Evolutionary conservation across 2,113 vertebrate genomes (phyloP).

Genomic region (Scalopus aquaticus): DNA sequence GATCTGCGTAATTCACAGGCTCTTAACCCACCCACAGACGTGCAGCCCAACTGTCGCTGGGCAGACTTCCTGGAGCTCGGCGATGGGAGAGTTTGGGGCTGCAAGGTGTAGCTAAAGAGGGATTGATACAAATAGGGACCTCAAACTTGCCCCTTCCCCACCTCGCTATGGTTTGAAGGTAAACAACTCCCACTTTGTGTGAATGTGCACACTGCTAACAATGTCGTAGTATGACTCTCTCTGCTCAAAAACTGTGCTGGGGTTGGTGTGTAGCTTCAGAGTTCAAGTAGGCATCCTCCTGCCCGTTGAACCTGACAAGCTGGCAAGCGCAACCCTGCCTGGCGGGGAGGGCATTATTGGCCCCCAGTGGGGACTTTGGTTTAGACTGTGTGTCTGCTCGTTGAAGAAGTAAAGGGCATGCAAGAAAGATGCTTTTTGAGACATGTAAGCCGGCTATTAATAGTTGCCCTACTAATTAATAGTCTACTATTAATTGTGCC

Average conservation of each 20-base stretch:
- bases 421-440: not conserved
- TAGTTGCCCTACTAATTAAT: too few species aligned
- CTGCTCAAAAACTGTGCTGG: not conserved
- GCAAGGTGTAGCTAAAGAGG: not conserved
- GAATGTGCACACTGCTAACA: not conserved
- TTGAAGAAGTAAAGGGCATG: not conserved
- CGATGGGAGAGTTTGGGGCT: not conserved
- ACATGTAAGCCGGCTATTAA: not conserved
- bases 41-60: conserved; percentile 59
- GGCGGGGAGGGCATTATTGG: not conserved
- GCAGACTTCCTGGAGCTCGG: not conserved
- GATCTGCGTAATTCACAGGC: conserved; percentile 71
- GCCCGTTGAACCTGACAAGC: not conserved
- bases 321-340: not conserved
- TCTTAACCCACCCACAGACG: conserved; percentile 66
- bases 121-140: not conserved
- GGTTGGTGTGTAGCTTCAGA: not conserved
- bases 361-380: not conserved
- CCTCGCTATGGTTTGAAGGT: not conserved
- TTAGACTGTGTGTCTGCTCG: not conserved
- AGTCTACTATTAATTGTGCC: not conserved
- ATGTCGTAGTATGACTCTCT: not conserved
- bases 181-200: not conserved
- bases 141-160: not conserved
- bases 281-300: not conserved